Percentiles rank a stretch among this genome's conserved stretches.
These are phyloP conservation scores for Pinctada fucata DNA, from an alignment of 2,888 invertebrate genomes.

Conservation along the genomic window DNA sequence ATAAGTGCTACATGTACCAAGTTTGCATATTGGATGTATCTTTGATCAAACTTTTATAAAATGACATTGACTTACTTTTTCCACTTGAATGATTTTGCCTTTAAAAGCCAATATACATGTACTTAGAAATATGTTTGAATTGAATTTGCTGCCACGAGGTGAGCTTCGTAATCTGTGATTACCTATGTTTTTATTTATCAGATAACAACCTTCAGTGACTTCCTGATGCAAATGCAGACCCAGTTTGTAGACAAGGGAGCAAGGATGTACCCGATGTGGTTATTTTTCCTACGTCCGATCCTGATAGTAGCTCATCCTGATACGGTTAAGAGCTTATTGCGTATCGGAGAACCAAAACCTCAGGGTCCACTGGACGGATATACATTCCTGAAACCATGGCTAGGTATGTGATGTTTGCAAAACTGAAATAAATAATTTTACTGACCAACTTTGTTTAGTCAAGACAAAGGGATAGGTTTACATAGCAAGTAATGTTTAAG, in stretches of 20 bases:
- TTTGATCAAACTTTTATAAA: no score
- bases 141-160: no score
- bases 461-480: no score
- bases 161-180: not conserved
- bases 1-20: no score
- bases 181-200: not conserved
- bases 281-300: conserved; percentile 6
- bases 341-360: conserved; percentile 11
- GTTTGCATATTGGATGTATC: no score
- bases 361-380: conserved; percentile 3
- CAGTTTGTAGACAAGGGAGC: conserved; percentile 10
- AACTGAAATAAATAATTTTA: no score
- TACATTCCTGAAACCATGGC: conserved; percentile 16
- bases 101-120: no score
- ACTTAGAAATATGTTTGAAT: no score
- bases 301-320: conserved; percentile 20
- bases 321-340: conserved; percentile 12
- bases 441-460: no score
- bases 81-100: no score
- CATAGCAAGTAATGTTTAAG: no score
- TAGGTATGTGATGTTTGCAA: conserved; percentile 8
- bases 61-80: no score
- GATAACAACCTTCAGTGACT: conserved; percentile 14
- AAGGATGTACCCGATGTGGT: conserved; percentile 11
- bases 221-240: conserved; percentile 9